Evolutionary conservation across 2,113 vertebrate species (phyloP).

Genomic region (Brachirus orientalis): DNA sequence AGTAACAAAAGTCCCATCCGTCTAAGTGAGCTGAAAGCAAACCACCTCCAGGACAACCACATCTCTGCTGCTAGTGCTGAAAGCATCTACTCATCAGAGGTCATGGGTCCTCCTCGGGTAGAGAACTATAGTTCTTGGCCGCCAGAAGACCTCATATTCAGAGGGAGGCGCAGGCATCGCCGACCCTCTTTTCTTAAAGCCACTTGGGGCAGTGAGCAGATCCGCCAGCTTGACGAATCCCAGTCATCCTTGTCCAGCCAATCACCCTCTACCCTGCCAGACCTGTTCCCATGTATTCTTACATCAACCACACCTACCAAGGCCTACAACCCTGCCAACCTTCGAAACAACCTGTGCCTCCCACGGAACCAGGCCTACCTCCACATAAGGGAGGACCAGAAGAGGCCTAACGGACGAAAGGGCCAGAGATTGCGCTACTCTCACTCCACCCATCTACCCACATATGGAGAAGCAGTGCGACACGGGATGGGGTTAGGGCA

Average conservation of each 20-base stretch:
- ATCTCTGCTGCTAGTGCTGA: slow-evolving; percentile 72
- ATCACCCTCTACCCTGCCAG: slow-evolving; percentile 77
- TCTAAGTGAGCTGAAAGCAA: slow-evolving; percentile 73
- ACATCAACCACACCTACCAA: slow-evolving; percentile 60
- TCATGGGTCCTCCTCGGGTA: slow-evolving; percentile 51
- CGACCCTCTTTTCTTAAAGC: slow-evolving; percentile 84
- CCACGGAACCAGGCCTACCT: slow-evolving; percentile 81
- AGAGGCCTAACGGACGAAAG: slow-evolving; percentile 74
- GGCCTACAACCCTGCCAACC: slow-evolving; percentile 64
- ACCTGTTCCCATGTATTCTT: slow-evolving; percentile 80
- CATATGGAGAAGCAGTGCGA: slow-evolving; percentile 86
- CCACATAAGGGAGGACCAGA: slow-evolving; percentile 79
- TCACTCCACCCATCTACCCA: slow-evolving; percentile 81
- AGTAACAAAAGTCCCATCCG: slow-evolving; percentile 52
- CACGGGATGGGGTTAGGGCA: slow-evolving; percentile 70
- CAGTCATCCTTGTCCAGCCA: slow-evolving; percentile 70
- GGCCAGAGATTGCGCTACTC: slow-evolving; percentile 78
- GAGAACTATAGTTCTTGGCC: slow-evolving; percentile 83
- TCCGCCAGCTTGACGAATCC: slow-evolving; percentile 70
- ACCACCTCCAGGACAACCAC: slow-evolving; percentile 77
- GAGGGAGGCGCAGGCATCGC: slow-evolving; percentile 81
- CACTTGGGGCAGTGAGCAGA: slow-evolving; percentile 82
- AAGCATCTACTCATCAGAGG: slow-evolving; percentile 75
- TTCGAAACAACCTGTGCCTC: slow-evolving; percentile 78
- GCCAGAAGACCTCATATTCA: slow-evolving; percentile 75